Base-by-base conservation (phyloP, 2,113 vertebrate species). In the Nyctibius bracteatus region DNA sequence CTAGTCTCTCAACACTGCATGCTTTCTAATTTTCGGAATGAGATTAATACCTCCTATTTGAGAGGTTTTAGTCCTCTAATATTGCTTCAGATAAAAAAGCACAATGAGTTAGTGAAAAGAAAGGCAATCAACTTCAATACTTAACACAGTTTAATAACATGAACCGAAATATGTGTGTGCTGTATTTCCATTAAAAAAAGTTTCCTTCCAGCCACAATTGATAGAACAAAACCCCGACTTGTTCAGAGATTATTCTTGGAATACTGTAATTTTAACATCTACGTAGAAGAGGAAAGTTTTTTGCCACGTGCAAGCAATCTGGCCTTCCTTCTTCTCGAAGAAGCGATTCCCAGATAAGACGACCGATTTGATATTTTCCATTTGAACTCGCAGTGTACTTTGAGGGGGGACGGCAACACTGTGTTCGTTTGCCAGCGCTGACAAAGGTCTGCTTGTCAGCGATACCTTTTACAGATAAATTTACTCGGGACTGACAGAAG, bases 381-480 rank as follows among this genome's bases (percentile, higher is more conserved):
- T 95, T 95, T 97, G 98, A 98, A 98, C 94, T 97, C 94, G 90
- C 96, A 96, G 95, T 73, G 72, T 94, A 95, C 97, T 97, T 98
- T 95, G 80, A 80, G 75, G 88, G 47, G 68, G 91, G 96, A 91
- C 81, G 94, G 96, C 96, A 97, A 95, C 74, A 97, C 97, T 96
- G 96, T 98, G 97, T 98, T 98, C 96, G 21, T 97, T 97, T 98
- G 98, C 98, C 98, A 99, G 96, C 89, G 94, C 98, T 99, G 98
- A 99, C 99, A 99, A 99, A 99, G 98, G 98, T 99, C 98, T 98
- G 97, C 94, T 97, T 98, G 99, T 99, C 98, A 99, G 98, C 97
- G 99, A 99, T 99, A 99, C 99, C 98, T 98, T 98, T 97, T 97
- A 98, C 98, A 98, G 98, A 99, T 99, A 99, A 99, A 99, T 99